Conservation (phyloP, 2,797 vertebrate genomes). For the Peromyscus melanophrys region DNA sequence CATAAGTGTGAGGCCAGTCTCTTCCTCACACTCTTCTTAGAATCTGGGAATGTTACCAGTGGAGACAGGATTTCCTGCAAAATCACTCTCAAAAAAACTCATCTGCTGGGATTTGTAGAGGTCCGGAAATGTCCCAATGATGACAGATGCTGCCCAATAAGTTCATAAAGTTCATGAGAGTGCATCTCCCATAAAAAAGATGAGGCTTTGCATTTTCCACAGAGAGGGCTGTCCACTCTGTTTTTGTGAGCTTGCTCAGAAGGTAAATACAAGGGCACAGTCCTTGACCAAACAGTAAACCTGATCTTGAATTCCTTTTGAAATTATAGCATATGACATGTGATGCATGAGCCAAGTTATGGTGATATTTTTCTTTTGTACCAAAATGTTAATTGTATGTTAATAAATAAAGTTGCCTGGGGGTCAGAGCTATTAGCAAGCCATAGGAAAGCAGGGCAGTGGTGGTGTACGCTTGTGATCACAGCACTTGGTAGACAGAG, state of each 20-base stretch:
- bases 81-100: neutral
- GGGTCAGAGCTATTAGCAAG: no score
- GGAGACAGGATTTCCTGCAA: neutral
- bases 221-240: neutral
- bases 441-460: no score
- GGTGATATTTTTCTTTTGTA: no score
- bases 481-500: no score
- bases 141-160: neutral
- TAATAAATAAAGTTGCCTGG: no score
- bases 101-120: neutral
- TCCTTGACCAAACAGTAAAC: neutral
- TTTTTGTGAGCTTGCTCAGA: neutral
- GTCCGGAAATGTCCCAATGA: rapidly evolving
- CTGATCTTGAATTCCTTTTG: neutral
- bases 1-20: neutral
- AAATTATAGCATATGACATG: neutral
- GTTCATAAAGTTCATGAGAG: neutral
- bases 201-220: neutral
- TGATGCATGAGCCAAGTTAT: neutral
- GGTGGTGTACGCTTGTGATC: no score
- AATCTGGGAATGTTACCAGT: rapidly evolving
- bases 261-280: no score
- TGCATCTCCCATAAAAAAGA: neutral
- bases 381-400: no score
- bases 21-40: neutral